A percentile compares a stretch with the other conserved stretches of the same genome.
Evolutionary conservation across 2,797 vertebrate genomes (phyloP).

Genomic region (Argyrosomus regius): DNA sequence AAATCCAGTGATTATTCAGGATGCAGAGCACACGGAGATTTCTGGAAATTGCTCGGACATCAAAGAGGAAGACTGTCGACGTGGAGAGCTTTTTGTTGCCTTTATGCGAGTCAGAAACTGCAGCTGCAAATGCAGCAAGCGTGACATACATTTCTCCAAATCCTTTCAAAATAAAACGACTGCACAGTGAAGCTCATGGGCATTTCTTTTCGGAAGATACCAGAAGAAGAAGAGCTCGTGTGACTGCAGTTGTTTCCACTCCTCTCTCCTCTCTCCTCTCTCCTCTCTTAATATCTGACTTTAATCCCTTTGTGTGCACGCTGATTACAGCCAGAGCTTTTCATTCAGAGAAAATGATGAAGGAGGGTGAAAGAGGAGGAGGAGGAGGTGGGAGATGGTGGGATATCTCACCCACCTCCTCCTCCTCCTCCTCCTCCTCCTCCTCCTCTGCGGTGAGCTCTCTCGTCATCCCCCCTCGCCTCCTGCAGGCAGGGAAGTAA

Average conservation of each 20-base stretch:
- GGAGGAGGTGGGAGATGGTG: neutral
- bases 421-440: conserved; percentile 43
- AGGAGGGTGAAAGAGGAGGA: neutral
- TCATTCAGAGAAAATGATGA: conserved; percentile 57
- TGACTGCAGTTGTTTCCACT: neutral
- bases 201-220: neutral
- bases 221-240: neutral
- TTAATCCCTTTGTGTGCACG: conserved; percentile 22
- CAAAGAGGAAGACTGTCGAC: neutral
- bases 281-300: neutral
- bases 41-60: neutral
- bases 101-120: neutral
- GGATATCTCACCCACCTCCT: neutral
- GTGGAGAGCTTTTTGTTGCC: too few species aligned
- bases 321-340: conserved; percentile 48
- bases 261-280: too few species aligned
- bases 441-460: conserved; percentile 47
- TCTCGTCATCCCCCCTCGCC: conserved; percentile 38
- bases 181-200: neutral
- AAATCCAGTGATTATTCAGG: conserved; percentile 12
- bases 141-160: conserved; percentile 38
- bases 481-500: conserved; percentile 41
- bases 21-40: neutral
- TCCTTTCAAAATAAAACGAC: conserved; percentile 31
- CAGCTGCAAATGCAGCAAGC: conserved; percentile 25